These are phyloP conservation scores for Xiphophorus birchmanni DNA, from an alignment of 2,797 vertebrate species.

Conservation along the genomic window DNA sequence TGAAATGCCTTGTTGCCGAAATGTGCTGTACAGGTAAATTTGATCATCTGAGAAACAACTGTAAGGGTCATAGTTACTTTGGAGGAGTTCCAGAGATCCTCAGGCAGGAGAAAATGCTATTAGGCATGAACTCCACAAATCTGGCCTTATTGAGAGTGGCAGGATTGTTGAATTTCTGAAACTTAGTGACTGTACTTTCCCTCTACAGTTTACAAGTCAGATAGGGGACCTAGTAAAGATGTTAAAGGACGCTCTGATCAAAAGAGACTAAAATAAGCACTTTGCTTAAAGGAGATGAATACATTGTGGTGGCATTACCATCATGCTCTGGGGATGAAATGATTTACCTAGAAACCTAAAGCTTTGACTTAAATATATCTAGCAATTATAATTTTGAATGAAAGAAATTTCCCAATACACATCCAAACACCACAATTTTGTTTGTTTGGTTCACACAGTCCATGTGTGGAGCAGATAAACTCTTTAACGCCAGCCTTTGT, in stretches of 20 bases:
- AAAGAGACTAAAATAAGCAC: not conserved
- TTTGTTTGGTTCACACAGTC: conserved; percentile 34
- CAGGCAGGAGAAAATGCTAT: not conserved
- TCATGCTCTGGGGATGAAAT: not conserved
- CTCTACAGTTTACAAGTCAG: not conserved
- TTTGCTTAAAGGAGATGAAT: not conserved
- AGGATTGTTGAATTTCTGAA: not conserved
- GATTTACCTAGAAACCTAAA: not conserved
- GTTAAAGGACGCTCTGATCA: not conserved
- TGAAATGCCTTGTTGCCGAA: too few species aligned
- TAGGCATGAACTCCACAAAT: not conserved
- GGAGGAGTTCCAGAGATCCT: not conserved
- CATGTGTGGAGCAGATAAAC: conserved; percentile 70
- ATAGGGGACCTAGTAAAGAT: not conserved
- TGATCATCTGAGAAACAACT: not conserved
- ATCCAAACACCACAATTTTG: conserved; percentile 39
- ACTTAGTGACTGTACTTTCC: not conserved
- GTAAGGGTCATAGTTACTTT: not conserved
- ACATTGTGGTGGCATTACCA: not conserved
- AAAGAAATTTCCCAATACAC: conserved; percentile 9
- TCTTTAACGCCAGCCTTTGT: conserved; percentile 58
- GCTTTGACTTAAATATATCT: not conserved
- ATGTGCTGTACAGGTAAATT: too few species aligned
- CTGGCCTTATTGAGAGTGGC: not conserved
- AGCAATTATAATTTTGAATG: not conserved